These are phyloP conservation scores for Augochlora pura DNA, from an alignment of 1,140 invertebrate genomes.

Conservation along the genomic window DNA sequence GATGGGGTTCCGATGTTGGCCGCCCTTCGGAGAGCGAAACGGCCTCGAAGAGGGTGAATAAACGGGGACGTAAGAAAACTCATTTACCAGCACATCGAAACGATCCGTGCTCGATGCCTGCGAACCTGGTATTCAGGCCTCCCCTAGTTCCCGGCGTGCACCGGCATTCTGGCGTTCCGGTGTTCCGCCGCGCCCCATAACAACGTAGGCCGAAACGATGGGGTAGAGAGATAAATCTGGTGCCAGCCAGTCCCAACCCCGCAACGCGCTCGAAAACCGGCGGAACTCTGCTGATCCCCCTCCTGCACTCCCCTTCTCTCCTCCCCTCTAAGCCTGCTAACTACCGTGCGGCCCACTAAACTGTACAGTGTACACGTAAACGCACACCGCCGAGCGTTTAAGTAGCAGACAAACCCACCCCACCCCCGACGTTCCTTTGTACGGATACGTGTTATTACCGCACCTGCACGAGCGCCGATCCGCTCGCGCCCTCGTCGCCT, in stretches of 20 bases:
- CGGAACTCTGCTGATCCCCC: conserved; percentile 10
- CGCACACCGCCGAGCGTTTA: conserved; percentile 20
- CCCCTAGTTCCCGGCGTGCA: background rate
- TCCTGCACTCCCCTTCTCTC: background rate
- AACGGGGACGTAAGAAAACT: conserved; percentile 34
- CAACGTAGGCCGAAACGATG: conserved; percentile 62
- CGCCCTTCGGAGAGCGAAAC: background rate
- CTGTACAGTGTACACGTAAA: conserved; percentile 37
- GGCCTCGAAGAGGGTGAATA: background rate
- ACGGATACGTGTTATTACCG: conserved; percentile 13
- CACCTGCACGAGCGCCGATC: conserved; percentile 1
- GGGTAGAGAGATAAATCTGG: conserved; percentile 70
- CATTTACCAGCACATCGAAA: conserved; percentile 25
- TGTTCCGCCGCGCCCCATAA: conserved; percentile 55
- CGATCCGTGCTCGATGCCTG: background rate
- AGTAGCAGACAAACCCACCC: conserved; percentile 27
- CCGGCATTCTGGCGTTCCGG: conserved; percentile 41
- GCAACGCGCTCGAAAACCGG: background rate
- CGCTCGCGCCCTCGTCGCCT: background rate
- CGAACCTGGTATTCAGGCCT: background rate
- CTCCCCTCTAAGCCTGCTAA: conserved; percentile 32
- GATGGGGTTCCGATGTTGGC: background rate
- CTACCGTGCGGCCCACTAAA: conserved; percentile 42
- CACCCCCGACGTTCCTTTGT: background rate
- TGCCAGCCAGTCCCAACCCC: conserved; percentile 64